These are phyloP conservation scores for Diadophis punctatus DNA, from an alignment of 2,113 vertebrate genomes.

Conservation along the genomic window DNA sequence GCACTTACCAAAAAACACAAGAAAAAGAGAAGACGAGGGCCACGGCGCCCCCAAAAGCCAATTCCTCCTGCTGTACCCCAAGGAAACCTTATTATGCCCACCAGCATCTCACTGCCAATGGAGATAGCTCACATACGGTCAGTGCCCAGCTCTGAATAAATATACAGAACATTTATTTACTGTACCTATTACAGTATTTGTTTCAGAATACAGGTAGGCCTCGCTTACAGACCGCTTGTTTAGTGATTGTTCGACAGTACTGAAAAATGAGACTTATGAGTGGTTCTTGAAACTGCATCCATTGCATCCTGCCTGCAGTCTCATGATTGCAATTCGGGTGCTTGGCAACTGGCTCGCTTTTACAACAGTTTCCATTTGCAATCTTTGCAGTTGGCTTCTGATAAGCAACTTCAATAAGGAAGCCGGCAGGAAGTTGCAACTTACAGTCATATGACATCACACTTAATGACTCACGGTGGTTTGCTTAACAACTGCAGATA, in stretches of 20 bases:
- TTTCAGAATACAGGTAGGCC: background rate
- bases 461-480: background rate
- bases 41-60: constrained; percentile 95
- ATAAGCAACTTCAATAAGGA: background rate
- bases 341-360: background rate
- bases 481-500: background rate
- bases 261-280: background rate
- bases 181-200: background rate
- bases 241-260: background rate
- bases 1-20: constrained; percentile 99
- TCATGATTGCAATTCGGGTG: background rate
- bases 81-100: constrained; percentile 96
- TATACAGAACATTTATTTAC: background rate
- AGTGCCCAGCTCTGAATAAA: constrained; percentile 27
- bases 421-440: background rate
- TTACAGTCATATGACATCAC: background rate
- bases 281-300: background rate
- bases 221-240: background rate
- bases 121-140: constrained; percentile 85
- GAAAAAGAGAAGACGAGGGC: constrained; percentile 92
- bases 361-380: background rate
- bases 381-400: background rate
- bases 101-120: constrained; percentile 86
- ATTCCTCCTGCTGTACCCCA: constrained; percentile 96
- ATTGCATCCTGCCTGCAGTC: background rate